phyloP scores from a whole-genome alignment of 2,888 invertebrate genomes.

The Melanostoma scalare region DNA sequence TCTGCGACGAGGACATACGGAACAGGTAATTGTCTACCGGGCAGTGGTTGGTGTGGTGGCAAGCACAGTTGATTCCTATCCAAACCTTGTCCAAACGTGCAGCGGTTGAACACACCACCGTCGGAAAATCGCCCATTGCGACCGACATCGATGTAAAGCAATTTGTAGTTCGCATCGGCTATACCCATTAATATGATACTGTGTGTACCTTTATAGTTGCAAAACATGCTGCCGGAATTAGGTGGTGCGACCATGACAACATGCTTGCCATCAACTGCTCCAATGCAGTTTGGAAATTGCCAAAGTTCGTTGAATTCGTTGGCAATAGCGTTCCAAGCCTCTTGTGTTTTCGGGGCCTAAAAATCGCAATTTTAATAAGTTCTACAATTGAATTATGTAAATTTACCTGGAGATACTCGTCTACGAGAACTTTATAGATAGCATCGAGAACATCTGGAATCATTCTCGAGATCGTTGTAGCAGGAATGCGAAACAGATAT shows the following conservation, averaged over 20 bases:
- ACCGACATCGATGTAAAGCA: slow-evolving; percentile 26
- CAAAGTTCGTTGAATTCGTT: slow-evolving; percentile 6
- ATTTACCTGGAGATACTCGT: slow-evolving; percentile 5
- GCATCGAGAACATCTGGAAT: slow-evolving; percentile 8
- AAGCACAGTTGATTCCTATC: slow-evolving; percentile 20
- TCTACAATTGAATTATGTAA: background rate
- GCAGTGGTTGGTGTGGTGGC: background rate
- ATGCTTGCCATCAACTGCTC: slow-evolving; percentile 22
- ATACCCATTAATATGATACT: slow-evolving; percentile 14
- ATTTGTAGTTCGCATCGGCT: slow-evolving; percentile 5
- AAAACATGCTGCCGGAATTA: slow-evolving; percentile 12
- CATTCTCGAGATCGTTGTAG: slow-evolving; percentile 1
- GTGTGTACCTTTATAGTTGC: slow-evolving; percentile 28
- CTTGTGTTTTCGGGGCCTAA: background rate
- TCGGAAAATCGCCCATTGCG: slow-evolving; percentile 29
- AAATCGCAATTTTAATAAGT: background rate
- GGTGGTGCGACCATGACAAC: slow-evolving; percentile 23
- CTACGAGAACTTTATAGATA: slow-evolving; percentile 1
- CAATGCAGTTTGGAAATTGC: slow-evolving; percentile 26
- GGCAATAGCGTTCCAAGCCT: slow-evolving; percentile 13
- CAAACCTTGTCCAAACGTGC: slow-evolving; percentile 26
- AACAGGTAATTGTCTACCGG: background rate
- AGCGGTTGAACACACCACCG: slow-evolving; percentile 15
- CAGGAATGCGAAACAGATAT: slow-evolving; percentile 19
- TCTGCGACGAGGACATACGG: background rate